phyloP scores from a whole-genome alignment of 2,888 invertebrate genomes.

The Acronicta alni region DNA sequence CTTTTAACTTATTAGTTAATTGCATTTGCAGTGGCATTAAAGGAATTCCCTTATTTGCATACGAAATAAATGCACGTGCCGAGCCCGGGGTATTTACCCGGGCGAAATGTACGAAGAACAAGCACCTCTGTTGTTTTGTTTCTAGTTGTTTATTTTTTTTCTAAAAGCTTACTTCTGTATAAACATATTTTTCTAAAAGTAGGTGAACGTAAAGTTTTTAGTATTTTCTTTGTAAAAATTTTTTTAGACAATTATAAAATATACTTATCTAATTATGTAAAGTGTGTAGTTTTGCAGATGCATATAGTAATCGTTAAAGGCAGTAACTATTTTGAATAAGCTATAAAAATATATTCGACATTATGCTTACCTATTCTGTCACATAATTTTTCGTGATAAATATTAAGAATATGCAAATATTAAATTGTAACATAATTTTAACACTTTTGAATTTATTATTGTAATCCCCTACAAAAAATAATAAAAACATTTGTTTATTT shows the following conservation, averaged over 20 bases:
- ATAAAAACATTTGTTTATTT: constrained; percentile 42
- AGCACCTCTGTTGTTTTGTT: background rate
- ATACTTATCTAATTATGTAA: too few relatives aligned
- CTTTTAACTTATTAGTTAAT: constrained; percentile 49
- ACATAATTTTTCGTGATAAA: too few relatives aligned
- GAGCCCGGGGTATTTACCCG: constrained; percentile 22
- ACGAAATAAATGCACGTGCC: constrained; percentile 40
- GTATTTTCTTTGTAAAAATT: too few relatives aligned
- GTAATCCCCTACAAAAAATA: constrained; percentile 14
- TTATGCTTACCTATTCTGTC: too few relatives aligned
- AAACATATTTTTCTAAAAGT: too few relatives aligned
- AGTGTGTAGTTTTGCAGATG: too few relatives aligned
- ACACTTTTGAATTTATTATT: constrained; percentile 14
- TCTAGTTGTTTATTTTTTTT: constrained; percentile 11
- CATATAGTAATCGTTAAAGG: too few relatives aligned
- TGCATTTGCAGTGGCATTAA: constrained; percentile 45
- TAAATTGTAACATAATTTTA: background rate
- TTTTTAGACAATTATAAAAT: too few relatives aligned
- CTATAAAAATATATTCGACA: too few relatives aligned
- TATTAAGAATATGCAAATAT: background rate
- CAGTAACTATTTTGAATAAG: too few relatives aligned
- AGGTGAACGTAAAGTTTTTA: too few relatives aligned
- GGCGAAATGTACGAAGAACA: constrained; percentile 12
- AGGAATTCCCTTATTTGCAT: constrained; percentile 51
- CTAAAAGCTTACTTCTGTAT: background rate